Percentiles rank a stretch among this genome's conserved stretches.
phyloP scores from a whole-genome alignment of 2,113 vertebrate genomes.

The Alligator mississippiensis region DNA sequence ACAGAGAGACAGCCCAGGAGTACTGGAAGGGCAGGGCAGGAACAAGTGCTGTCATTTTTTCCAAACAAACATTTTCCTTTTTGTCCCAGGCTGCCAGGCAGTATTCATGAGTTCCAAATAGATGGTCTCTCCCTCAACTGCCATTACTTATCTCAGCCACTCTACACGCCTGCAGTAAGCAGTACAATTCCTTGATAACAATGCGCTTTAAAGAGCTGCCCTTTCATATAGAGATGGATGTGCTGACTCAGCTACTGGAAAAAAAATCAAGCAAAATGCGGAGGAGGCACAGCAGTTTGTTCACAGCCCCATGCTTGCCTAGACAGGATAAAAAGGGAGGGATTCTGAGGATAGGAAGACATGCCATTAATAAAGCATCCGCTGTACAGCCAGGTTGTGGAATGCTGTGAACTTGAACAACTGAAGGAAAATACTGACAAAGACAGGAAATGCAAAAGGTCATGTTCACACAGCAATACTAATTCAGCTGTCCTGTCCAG shows the following conservation, averaged over 20 bases:
- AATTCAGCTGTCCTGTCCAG: background rate
- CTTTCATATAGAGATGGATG: background rate
- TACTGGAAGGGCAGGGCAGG: conserved; percentile 46
- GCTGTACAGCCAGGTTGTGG: background rate
- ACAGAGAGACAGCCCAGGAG: background rate
- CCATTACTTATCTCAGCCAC: conserved; percentile 48
- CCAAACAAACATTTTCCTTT: conserved; percentile 69
- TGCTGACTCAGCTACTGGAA: conserved; percentile 64
- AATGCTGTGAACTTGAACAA: conserved; percentile 35
- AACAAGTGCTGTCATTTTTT: conserved; percentile 45
- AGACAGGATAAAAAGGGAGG: conserved; percentile 58
- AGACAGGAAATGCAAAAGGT: conserved; percentile 71
- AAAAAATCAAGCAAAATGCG: conserved; percentile 39
- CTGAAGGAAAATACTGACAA: conserved; percentile 57
- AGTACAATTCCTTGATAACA: conserved; percentile 14
- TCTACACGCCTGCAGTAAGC: conserved; percentile 49
- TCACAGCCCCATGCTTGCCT: background rate
- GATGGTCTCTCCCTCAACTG: conserved; percentile 47
- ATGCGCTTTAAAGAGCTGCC: conserved; percentile 27
- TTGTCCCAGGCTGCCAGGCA: conserved; percentile 57
- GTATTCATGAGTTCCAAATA: conserved; percentile 53
- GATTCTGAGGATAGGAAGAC: conserved; percentile 69
- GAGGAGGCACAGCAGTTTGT: conserved; percentile 51
- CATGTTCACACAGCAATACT: conserved; percentile 34
- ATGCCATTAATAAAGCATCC: conserved; percentile 55